phyloP scores from a whole-genome alignment of 2,888 invertebrate genomes.

The Pecten maximus region DNA sequence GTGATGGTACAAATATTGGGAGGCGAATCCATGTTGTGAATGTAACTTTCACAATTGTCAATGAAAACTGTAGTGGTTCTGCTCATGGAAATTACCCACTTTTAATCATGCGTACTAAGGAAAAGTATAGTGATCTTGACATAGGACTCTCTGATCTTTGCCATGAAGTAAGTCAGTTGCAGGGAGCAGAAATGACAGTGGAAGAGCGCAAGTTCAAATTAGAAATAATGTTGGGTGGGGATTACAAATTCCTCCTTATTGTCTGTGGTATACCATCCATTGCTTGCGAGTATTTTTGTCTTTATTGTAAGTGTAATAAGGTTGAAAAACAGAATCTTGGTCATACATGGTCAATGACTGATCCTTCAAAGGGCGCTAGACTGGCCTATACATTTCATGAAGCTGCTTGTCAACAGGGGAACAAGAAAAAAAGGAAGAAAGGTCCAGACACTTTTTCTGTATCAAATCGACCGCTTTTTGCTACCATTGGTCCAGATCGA shows the following conservation, averaged over 20 bases:
- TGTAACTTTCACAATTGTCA: neutral
- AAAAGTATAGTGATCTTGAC: neutral
- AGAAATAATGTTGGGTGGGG: neutral
- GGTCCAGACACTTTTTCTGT: neutral
- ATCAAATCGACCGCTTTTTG: neutral
- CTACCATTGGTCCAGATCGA: neutral
- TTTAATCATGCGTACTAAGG: neutral
- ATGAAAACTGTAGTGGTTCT: neutral
- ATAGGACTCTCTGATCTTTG: neutral
- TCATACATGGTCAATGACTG: neutral
- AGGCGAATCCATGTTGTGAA: neutral
- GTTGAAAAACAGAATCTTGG: neutral
- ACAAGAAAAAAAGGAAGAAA: neutral
- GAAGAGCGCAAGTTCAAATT: neutral
- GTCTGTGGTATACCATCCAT: neutral
- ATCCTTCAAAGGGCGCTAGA: neutral
- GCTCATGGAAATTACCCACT: neutral
- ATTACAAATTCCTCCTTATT: neutral
- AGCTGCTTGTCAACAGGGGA: neutral
- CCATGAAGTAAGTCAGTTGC: neutral
- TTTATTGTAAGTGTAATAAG: neutral
- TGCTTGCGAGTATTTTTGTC: neutral
- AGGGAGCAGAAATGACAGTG: neutral
- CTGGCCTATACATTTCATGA: neutral
- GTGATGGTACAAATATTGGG: neutral